Conservation (phyloP, 2,113 vertebrate genomes). For the Sterna hirundo region DNA sequence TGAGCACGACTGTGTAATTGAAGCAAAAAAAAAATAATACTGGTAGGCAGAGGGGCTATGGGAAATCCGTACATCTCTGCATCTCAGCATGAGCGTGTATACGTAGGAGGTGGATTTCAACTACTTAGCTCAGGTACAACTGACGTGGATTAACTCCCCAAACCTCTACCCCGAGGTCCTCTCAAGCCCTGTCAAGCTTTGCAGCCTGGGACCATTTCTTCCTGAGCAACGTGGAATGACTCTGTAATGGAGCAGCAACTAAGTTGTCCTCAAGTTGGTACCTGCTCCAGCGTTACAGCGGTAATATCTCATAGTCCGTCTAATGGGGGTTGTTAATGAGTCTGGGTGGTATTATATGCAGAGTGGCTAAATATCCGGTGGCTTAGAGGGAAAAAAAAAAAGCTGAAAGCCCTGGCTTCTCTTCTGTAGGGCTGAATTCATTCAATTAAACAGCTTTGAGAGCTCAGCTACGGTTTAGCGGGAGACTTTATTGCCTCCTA, state of each 20-base stretch:
- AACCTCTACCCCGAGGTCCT: neutral
- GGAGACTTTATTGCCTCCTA: conserved; percentile 68
- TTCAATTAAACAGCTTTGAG: conserved; percentile 77
- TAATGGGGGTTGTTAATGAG: conserved; percentile 34
- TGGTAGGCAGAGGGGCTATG: neutral
- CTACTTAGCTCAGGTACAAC: neutral
- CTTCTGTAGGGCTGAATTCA: conserved; percentile 75
- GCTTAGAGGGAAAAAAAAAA: conserved; percentile 55
- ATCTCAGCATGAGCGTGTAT: neutral
- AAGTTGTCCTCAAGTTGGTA: neutral
- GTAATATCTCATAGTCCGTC: neutral
- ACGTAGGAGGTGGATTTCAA: neutral
- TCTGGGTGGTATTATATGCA: conserved; percentile 56
- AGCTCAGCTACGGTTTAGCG: conserved; percentile 63
- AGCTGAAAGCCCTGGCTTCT: conserved; percentile 70
- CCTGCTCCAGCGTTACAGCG: neutral
- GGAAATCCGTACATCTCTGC: neutral
- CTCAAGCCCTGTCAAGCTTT: neutral
- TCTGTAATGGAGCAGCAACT: neutral
- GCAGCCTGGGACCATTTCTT: neutral
- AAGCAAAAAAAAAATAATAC: neutral
- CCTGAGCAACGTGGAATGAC: neutral
- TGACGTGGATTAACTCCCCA: neutral
- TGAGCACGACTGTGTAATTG: neutral
- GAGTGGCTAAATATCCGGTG: conserved; percentile 76